Base-by-base conservation (phyloP, 2,113 vertebrate species). In the Salvelinus alpinus region DNA sequence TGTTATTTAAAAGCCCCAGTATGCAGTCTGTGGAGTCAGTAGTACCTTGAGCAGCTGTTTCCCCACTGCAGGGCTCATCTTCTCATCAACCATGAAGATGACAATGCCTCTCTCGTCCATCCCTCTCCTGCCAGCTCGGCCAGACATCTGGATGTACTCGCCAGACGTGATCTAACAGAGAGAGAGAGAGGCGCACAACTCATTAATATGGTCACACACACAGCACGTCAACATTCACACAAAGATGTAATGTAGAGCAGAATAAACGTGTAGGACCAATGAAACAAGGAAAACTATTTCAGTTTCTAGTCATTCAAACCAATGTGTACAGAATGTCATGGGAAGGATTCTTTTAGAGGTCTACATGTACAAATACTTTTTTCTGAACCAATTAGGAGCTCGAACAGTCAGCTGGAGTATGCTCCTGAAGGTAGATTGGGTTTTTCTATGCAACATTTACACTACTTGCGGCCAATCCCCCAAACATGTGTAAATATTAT, bases 81-180 rank as follows among this genome's bases (percentile, higher is more conserved):
- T 99, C 87, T 99, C 97, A 83, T 99, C 98, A 75, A 97, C 97
- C 98, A 99, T 99, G 80, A 99, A 97, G 90, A 99, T 99, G 25
- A 99, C 97, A 70, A 99, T 99, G 44, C 98, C 98, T 82, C 97
- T 94, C 77, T 99, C 98, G 66, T 99, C 98, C 98, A 99, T 99
- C 72, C 98, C 97, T 91, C 98, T 94, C 75, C 98, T 96, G 66
- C 98, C 98, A 6, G 98, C 98, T 9, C 98, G 96, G 27, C 98
- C 98, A 20, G 98, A 99, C 98, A 99, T 99, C 89, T 99, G 98
- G 93, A 99, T 99, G 80, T 99, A 99, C 90, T 99, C 97, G 71
- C 97, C 97, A 54, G 98, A 99, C 7, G 96, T 96, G 75, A 99
- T 98, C 98, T 99, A 82, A 24, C n/a, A 18, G 14, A 54, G 38